These are phyloP conservation scores for Crypturellus undulatus DNA, from an alignment of 2,113 vertebrate genomes.

Conservation along the genomic window DNA sequence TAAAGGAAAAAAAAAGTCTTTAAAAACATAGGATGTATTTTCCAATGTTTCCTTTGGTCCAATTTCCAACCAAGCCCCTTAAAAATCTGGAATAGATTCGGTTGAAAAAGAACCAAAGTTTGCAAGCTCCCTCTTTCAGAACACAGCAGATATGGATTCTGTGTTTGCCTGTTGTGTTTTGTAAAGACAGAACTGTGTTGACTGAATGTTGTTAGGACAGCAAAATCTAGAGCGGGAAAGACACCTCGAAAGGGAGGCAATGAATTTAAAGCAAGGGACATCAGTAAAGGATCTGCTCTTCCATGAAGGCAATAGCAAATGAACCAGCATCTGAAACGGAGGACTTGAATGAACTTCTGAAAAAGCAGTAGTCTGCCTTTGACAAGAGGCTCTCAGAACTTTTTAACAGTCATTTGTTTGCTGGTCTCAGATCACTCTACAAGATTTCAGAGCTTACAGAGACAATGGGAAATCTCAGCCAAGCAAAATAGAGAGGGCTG, in stretches of 20 bases:
- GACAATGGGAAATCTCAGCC: not conserved
- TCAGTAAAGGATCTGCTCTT: not conserved
- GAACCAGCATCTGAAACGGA: not conserved
- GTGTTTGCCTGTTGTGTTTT: not conserved
- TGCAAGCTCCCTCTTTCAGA: not conserved
- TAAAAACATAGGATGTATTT: not conserved
- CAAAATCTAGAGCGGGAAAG: not conserved
- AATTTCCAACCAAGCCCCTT: not conserved
- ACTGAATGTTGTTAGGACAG: not conserved
- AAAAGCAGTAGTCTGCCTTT: not conserved
- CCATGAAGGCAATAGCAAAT: not conserved
- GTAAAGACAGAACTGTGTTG: not conserved
- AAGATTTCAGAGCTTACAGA: not conserved
- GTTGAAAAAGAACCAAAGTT: not conserved
- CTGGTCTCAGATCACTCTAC: not conserved
- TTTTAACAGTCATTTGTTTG: not conserved
- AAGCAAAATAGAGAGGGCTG: not conserved
- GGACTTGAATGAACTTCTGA: not conserved
- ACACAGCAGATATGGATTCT: not conserved
- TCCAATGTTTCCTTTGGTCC: not conserved
- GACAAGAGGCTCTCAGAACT: not conserved
- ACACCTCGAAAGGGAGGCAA: not conserved
- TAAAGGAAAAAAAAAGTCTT: not conserved
- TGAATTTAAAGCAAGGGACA: not conserved
- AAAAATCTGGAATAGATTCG: not conserved